Evolutionary conservation across 2,888 invertebrate genomes (phyloP).

Genomic region (Mesochorus sp.): DNA sequence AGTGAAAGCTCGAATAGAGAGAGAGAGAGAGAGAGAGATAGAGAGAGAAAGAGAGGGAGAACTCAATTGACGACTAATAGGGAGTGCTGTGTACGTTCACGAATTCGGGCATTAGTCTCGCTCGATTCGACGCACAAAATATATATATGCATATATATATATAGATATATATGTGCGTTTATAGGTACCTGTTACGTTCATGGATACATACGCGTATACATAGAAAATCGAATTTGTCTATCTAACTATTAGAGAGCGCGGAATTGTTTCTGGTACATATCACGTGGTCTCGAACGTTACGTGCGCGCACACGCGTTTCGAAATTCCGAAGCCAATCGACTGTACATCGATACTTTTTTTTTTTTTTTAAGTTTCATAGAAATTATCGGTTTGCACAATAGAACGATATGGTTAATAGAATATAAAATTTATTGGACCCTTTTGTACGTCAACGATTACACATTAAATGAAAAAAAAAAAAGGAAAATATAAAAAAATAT

Average conservation of each 20-base stretch:
- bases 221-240: conserved; percentile 24
- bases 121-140: conserved; percentile 37
- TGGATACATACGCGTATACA: background rate
- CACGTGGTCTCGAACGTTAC: conserved; percentile 20
- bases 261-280: conserved; percentile 4
- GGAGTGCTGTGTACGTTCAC: conserved; percentile 45
- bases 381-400: too few species aligned
- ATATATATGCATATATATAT: conserved; percentile 5
- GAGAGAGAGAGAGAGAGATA: conserved; percentile 9
- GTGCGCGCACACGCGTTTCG: background rate
- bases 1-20: conserved; percentile 28
- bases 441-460: too few species aligned
- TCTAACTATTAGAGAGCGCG: background rate
- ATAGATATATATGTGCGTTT: background rate
- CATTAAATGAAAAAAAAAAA: too few species aligned
- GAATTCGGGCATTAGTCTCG: conserved; percentile 54
- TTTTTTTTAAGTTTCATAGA: too few species aligned
- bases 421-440: too few species aligned
- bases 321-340: background rate
- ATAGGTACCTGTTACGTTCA: conserved; percentile 30
- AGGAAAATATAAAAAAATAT: too few species aligned
- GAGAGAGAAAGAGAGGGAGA: conserved; percentile 41
- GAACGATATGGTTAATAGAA: too few species aligned
- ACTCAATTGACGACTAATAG: conserved; percentile 55
- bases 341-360: background rate